phyloP scores from a whole-genome alignment of 1,140 invertebrate species.

The Nasonia giraulti region DNA sequence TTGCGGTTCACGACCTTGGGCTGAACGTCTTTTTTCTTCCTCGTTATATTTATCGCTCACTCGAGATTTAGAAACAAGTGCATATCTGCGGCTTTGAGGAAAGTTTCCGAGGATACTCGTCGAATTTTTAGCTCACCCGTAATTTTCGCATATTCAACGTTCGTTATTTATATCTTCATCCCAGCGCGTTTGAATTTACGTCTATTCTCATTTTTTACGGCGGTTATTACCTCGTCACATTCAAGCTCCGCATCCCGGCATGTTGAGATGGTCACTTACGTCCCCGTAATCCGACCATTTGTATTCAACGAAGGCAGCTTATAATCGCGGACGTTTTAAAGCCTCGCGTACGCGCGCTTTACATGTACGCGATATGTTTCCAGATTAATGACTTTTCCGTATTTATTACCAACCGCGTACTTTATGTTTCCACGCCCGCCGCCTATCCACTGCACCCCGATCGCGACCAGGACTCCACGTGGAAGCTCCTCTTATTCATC shows the following conservation, averaged over 20 bases:
- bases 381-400: neutral
- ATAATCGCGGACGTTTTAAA: neutral
- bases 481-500: too few relatives aligned
- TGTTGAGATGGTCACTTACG: slow-evolving; percentile 3
- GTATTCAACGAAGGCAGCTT: neutral
- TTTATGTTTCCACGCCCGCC: neutral
- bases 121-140: too few relatives aligned
- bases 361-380: neutral
- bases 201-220: neutral
- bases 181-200: neutral
- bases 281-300: neutral
- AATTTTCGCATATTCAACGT: neutral
- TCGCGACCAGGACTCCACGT: too few relatives aligned
- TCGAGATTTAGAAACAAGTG: neutral
- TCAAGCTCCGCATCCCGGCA: neutral
- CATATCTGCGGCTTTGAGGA: too few relatives aligned
- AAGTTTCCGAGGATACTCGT: neutral
- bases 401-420: neutral
- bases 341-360: neutral
- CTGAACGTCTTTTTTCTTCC: slow-evolving; percentile 3
- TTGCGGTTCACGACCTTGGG: slow-evolving; percentile 56
- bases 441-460: neutral
- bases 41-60: neutral
- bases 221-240: neutral
- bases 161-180: neutral